phyloP scores from a whole-genome alignment of 64 coral and sea anemone species.

The Stichodactyla helianthus region DNA sequence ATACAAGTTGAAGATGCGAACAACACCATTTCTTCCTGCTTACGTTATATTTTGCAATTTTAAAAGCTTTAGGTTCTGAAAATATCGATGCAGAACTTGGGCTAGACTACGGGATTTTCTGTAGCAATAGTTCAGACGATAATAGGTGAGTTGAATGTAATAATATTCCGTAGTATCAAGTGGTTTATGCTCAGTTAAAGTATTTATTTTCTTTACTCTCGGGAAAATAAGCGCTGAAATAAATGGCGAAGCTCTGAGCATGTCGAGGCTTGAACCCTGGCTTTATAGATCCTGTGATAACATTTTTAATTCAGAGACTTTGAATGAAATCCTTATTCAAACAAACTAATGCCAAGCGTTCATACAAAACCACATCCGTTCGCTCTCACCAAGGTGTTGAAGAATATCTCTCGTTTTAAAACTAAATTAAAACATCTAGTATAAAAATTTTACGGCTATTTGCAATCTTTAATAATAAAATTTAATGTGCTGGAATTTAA shows the following conservation, averaged over 20 bases:
- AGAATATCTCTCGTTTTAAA: not conserved
- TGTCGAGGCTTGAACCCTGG: not conserved
- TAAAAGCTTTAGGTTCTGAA: not conserved
- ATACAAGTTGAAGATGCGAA: not conserved
- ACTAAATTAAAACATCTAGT: not conserved
- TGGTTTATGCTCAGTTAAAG: not conserved
- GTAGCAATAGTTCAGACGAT: not conserved
- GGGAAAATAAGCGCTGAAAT: not conserved
- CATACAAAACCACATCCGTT: not conserved
- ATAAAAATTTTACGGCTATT: not conserved
- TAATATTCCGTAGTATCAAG: not conserved
- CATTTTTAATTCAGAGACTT: conserved; percentile 7
- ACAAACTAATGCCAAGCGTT: not conserved
- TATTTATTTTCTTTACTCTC: not conserved
- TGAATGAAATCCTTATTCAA: conserved; percentile 22
- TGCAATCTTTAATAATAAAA: not conserved
- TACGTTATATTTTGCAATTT: not conserved
- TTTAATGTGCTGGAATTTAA: not conserved
- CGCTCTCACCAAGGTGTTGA: not conserved
- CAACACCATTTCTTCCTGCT: not conserved
- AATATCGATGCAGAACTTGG: not conserved
- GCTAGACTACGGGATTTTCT: not conserved
- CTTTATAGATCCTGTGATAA: not conserved
- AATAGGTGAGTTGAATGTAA: not conserved
- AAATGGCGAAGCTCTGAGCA: not conserved